Evolutionary conservation across 2,888 invertebrate genomes (phyloP).

Genomic region (Fragum fragum): DNA sequence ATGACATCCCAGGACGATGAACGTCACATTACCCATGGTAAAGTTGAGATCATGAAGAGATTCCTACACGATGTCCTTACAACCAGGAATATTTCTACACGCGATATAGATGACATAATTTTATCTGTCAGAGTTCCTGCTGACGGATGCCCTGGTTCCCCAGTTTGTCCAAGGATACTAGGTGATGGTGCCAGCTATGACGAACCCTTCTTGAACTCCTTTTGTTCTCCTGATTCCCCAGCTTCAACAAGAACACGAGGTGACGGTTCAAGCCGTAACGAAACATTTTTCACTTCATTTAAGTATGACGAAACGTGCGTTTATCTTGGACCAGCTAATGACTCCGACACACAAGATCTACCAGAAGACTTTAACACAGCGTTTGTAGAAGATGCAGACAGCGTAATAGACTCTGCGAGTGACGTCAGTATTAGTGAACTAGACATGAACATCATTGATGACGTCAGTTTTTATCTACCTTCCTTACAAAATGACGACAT

Average conservation of each 20-base stretch:
- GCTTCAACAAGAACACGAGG: not conserved
- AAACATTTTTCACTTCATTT: no score
- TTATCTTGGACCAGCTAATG: not conserved
- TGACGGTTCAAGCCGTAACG: no score
- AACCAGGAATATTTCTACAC: not conserved
- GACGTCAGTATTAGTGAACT: slow-evolving; percentile 19
- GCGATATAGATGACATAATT: not conserved
- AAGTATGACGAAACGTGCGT: not conserved
- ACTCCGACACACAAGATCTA: not conserved
- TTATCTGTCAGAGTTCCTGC: no score
- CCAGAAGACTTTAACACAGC: slow-evolving; percentile 2
- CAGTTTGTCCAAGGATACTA: slow-evolving; percentile 14
- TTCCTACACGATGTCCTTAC: not conserved
- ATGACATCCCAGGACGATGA: not conserved
- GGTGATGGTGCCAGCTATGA: slow-evolving; percentile 28
- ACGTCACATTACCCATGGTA: not conserved
- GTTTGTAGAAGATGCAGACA: slow-evolving; percentile 18
- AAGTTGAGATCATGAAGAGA: slow-evolving; percentile 21
- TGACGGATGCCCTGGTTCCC: not conserved
- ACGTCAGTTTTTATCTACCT: not conserved
- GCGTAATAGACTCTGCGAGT: not conserved
- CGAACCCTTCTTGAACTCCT: slow-evolving; percentile 3
- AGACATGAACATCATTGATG: slow-evolving; percentile 14
- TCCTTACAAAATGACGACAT: no score
- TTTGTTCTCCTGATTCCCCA: not conserved